Conservation (phyloP, 2,888 invertebrate genomes). For the Thalpophila matura region DNA sequence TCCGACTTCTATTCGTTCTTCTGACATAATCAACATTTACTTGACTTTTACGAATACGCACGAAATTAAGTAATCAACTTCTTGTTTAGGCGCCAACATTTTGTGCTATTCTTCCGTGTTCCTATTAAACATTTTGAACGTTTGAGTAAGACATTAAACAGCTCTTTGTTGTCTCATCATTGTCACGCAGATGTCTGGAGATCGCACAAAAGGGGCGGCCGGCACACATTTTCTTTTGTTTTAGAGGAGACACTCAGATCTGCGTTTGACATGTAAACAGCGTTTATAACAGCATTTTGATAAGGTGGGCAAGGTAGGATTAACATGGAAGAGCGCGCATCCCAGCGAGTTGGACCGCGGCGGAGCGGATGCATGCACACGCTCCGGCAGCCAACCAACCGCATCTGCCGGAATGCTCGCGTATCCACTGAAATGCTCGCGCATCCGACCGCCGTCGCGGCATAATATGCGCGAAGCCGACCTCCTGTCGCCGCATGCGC, state of each 20-base stretch:
- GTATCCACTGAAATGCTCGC: no score
- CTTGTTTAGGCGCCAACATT: background rate
- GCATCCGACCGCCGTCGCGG: no score
- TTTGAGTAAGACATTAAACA: slow-evolving; percentile 38
- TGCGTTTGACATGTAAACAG: slow-evolving; percentile 31
- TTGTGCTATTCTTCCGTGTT: background rate
- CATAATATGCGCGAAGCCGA: no score
- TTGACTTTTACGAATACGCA: background rate
- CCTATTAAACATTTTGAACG: slow-evolving; percentile 7
- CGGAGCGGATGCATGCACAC: no score
- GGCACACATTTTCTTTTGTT: slow-evolving; percentile 50
- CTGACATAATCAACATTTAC: background rate
- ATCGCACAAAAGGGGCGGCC: slow-evolving; percentile 39
- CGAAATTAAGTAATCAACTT: background rate
- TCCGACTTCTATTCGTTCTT: background rate
- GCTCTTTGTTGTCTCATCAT: slow-evolving; percentile 57
- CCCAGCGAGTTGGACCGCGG: no score
- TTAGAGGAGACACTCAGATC: slow-evolving; percentile 18
- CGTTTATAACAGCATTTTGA: background rate
- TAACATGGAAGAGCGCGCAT: no score
- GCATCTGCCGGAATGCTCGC: no score
- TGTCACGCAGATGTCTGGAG: slow-evolving; percentile 38
- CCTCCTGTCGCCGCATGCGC: no score
- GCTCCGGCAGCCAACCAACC: no score
- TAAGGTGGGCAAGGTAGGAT: background rate